Evolutionary conservation across 2,113 vertebrate genomes (phyloP), one percentile per base, ranked within the genome.

Genomic region (Monopterus albus): DNA sequence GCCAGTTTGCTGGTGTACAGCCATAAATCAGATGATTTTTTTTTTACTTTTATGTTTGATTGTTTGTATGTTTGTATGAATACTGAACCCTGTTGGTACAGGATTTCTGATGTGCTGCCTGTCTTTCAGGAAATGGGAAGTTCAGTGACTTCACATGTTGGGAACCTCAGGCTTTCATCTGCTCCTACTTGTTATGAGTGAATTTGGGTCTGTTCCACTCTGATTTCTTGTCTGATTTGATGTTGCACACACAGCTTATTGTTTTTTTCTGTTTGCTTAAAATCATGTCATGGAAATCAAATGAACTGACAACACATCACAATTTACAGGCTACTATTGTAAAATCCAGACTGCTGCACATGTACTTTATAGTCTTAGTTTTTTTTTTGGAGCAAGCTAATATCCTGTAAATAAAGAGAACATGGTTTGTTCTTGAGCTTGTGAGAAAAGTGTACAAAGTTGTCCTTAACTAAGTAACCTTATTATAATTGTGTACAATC

Each of bases 61-160:
- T 31, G 8, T 31, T 31, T 31, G 8, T 31, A 6, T 31, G 29
- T 57, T 69, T 58, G 47, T 47, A n/a, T n/a, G n/a, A n/a, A n/a
- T n/a, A n/a, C n/a, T n/a, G n/a, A n/a, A n/a, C n/a, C n/a, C n/a
- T n/a, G n/a, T n/a, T n/a, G n/a, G n/a, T n/a, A n/a, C n/a, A n/a
- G n/a, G n/a, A n/a, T n/a, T n/a, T n/a, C n/a, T n/a, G n/a, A n/a
- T n/a, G n/a, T n/a, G n/a, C n/a, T n/a, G n/a, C n/a, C 55, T 63
- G 6, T 58, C 23, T 80, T 86, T 52, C 78, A 91, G 89, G 39
- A 50, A 29, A 73, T 18, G 80, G 85, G 40, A 75, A 75, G 73
- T 90, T 92, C 57, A 92, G 82, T 61, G 83, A 90, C 55, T 79
- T 82, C 71, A 78, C 78, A 0, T 92, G 90, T 60, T 60, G 64